These are phyloP conservation scores for Neoaliturus tenellus DNA, from an alignment of 2,888 invertebrate species.

Conservation along the genomic window DNA sequence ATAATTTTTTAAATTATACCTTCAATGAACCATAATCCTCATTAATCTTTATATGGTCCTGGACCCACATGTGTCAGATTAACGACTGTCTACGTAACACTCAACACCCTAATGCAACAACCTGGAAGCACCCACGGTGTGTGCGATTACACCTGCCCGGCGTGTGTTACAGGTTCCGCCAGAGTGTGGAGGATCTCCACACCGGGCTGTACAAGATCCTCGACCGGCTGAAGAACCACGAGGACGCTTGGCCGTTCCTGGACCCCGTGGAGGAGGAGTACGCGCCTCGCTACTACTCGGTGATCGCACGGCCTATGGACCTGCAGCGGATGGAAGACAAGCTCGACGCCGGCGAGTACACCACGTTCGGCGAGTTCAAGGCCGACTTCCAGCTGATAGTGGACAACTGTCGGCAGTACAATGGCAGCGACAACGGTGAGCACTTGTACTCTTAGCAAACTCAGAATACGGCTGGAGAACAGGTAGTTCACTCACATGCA, in stretches of 20 bases:
- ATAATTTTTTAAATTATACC: too few relatives aligned
- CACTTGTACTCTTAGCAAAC: too few relatives aligned
- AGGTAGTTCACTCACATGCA: too few relatives aligned
- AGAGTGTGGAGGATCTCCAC: constrained; percentile 89
- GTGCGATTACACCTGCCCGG: constrained; percentile 20
- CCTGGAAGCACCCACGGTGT: constrained; percentile 45
- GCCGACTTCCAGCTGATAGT: constrained; percentile 94
- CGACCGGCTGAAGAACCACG: constrained; percentile 90
- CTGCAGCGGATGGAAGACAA: constrained; percentile 91
- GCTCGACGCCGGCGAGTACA: constrained; percentile 87
- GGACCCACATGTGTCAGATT: too few relatives aligned
- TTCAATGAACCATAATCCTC: too few relatives aligned
- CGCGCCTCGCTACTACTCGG: constrained; percentile 84
- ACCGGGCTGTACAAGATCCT: constrained; percentile 95
- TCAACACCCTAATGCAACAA: too few relatives aligned
- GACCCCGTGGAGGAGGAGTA: constrained; percentile 88
- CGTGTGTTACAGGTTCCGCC: constrained; percentile 79
- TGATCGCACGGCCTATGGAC: constrained; percentile 88
- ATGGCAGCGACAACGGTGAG: constrained; percentile 94
- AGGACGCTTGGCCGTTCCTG: constrained; percentile 96
- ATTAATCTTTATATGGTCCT: too few relatives aligned
- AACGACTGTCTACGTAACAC: too few relatives aligned
- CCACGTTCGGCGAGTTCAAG: constrained; percentile 86
- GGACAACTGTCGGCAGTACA: constrained; percentile 94
- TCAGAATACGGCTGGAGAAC: too few relatives aligned